phyloP scores from a whole-genome alignment of 2,797 vertebrate species.

The Megaceryle alcyon region DNA sequence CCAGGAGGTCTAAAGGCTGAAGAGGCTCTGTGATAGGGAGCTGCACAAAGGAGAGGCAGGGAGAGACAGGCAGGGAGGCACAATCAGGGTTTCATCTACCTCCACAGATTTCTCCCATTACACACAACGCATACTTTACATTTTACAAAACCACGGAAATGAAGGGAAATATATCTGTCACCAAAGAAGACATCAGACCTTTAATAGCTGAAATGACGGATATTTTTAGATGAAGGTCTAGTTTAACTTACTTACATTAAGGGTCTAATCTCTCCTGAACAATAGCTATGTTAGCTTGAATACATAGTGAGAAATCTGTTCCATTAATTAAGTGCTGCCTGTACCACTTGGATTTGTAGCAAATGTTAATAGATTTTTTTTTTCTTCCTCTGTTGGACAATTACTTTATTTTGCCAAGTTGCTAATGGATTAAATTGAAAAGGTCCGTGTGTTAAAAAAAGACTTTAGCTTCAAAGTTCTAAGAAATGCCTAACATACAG shows the following conservation, averaged over 20 bases:
- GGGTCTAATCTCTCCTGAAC: conserved; percentile 72
- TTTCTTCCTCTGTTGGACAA: conserved; percentile 68
- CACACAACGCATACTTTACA: conserved; percentile 72
- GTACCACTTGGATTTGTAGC: conserved; percentile 59
- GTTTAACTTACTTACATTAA: conserved; percentile 71
- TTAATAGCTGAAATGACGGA: conserved; percentile 71
- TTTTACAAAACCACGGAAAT: conserved; percentile 77
- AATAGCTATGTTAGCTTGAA: conserved; percentile 68
- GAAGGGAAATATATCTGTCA: conserved; percentile 76
- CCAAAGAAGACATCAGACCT: conserved; percentile 65
- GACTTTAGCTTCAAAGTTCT: conserved; percentile 47
- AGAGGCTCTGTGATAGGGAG: conserved; percentile 49
- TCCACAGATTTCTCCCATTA: conserved; percentile 62
- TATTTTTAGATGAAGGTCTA: conserved; percentile 75
- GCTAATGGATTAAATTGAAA: conserved; percentile 69
- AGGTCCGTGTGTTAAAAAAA: background rate
- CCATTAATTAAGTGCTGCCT: conserved; percentile 75
- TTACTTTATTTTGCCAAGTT: conserved; percentile 71
- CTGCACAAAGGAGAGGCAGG: conserved; percentile 58
- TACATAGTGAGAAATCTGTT: conserved; percentile 67
- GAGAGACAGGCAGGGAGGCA: conserved; percentile 68
- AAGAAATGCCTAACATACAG: conserved; percentile 41
- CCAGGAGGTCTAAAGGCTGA: conserved; percentile 80
- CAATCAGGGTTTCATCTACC: conserved; percentile 76
- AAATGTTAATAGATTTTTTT: conserved; percentile 71